Percentiles rank a stretch among this genome's conserved stretches.
Conservation (phyloP, 1,140 invertebrate genomes). For the Goniozus legneri region DNA sequence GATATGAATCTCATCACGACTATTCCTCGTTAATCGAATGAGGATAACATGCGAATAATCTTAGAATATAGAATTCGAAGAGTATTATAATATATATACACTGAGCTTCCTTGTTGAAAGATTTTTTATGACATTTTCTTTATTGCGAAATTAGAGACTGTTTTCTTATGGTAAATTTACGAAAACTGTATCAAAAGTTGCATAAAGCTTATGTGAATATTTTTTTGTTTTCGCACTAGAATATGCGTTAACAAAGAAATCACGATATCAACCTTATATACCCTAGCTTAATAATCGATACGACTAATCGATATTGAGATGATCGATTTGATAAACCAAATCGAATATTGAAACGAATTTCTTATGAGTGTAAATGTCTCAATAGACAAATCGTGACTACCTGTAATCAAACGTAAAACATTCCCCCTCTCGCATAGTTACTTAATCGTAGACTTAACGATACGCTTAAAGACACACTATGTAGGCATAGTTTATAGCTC, state of each 20-base stretch:
- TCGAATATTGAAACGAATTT: neutral
- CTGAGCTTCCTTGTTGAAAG: too few relatives aligned
- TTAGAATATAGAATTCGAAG: too few relatives aligned
- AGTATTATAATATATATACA: too few relatives aligned
- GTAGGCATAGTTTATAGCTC: too few relatives aligned
- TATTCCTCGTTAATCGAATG: too few relatives aligned
- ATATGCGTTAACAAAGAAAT: neutral
- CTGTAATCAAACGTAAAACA: constrained; percentile 22
- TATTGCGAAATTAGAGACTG: too few relatives aligned
- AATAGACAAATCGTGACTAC: too few relatives aligned
- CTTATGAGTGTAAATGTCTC: constrained; percentile 1
- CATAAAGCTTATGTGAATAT: neutral
- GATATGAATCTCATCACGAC: too few relatives aligned
- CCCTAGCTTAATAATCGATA: neutral
- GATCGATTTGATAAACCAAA: neutral
- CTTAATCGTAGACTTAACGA: constrained; percentile 24
- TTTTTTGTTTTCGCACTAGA: neutral
- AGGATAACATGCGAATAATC: too few relatives aligned
- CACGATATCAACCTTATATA: neutral
- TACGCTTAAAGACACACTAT: constrained; percentile 2
- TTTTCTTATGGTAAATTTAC: too few relatives aligned
- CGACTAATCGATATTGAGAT: constrained; percentile 1
- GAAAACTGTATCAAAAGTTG: neutral
- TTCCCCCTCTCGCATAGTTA: constrained; percentile 35
- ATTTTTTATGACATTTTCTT: too few relatives aligned